Percentiles rank a stretch among this genome's conserved stretches.
Evolutionary conservation across 2,797 vertebrate species (phyloP).

Genomic region (Sebastes iracundus): DNA sequence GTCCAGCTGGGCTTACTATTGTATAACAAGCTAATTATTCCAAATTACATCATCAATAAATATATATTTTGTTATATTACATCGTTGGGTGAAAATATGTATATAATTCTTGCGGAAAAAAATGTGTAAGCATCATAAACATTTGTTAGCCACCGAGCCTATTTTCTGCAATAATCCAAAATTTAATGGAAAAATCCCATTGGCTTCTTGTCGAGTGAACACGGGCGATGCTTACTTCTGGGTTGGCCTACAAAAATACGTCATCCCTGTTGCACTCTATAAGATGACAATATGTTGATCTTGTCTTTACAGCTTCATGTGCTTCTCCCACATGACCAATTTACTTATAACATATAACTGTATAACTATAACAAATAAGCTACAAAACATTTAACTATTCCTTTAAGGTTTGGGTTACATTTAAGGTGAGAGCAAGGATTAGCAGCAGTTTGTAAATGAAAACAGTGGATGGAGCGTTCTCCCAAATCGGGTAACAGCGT

Average conservation of each 20-base stretch:
- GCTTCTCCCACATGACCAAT: neutral
- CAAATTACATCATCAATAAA: neutral
- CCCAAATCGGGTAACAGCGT: neutral
- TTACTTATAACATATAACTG: neutral
- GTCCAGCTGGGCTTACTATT: neutral
- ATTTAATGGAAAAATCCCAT: too few species aligned
- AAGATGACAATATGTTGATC: neutral
- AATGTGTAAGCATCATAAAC: too few species aligned
- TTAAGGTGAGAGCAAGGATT: neutral
- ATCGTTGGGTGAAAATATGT: neutral
- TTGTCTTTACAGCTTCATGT: neutral
- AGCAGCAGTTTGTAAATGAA: neutral
- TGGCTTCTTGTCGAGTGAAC: too few species aligned
- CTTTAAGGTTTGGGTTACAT: neutral
- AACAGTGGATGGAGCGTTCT: neutral
- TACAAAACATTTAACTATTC: neutral
- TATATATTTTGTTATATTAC: neutral
- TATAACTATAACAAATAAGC: fast-evolving
- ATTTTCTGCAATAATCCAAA: too few species aligned
- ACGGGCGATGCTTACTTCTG: fast-evolving
- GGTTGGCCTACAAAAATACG: too few species aligned
- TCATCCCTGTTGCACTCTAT: neutral
- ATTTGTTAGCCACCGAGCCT: too few species aligned
- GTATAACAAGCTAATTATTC: neutral
- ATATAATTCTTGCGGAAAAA: too few species aligned